Base-by-base conservation (phyloP, 2,797 vertebrate species). In the Thamnophis elegans region DNA sequence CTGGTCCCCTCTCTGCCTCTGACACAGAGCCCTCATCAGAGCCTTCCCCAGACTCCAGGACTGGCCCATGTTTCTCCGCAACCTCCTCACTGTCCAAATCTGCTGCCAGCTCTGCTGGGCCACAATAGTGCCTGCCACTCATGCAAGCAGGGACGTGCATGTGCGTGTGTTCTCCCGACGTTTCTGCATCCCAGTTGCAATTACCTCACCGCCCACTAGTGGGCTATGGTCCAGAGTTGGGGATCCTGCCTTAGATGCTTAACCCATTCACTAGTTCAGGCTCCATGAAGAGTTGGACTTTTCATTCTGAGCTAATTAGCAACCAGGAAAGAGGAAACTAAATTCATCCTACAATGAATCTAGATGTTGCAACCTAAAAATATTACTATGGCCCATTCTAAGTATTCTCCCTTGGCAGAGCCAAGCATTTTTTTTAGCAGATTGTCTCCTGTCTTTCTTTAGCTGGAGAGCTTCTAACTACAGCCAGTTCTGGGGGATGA, bases 401-500 rank as follows among this genome's bases (percentile, higher is more conserved):
- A 58, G 5, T 16, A 42, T 10, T 1, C 36, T 59, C 18, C 10
- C 32, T 56, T 28, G 3, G 47, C 10, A 20, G 3, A 28, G 7
- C n/a, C 6, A 7, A 3, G 36, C 11, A 42, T 5, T 32, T 28
- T 26, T 89, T 59, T 90, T 53, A 87, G 20, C 26, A 2, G 9
- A 12, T 68, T 82, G 78, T 54, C 10, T 28, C 51, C 55, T 20
- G 7, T 91, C 36, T 95, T 18, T 91, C 93, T 95, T 5, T 95
- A 99, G 99, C 87, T 99, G 99, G 99, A 98, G 94, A 95, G 99
- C 99, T 11, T 95, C 98, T 16, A 99, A 99, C 97, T 98, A 99
- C 97, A 99, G 98, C 94, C 98, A 98, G 94, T 97, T 99, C 59
- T 99, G 98, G 96, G 99, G 99, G n/a, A 98, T 99, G 99, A 98